Evolutionary conservation across 37 sponge, comb jelly and placozoan species (phyloP), one percentile per base, ranked within the genome.

Genomic region (Cladorhizidae sp.): DNA sequence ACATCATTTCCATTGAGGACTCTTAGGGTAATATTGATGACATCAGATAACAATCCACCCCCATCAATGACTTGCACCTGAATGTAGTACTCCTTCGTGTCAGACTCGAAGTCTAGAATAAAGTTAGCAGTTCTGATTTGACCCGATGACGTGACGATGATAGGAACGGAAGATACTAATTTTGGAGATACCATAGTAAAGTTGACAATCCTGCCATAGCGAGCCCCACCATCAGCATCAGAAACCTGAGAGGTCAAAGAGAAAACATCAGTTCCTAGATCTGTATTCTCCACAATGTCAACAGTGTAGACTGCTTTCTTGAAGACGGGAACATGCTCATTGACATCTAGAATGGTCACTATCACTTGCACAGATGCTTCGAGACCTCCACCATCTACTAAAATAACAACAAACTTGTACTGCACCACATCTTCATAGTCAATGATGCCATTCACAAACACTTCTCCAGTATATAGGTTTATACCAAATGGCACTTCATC

Each of bases 1-100:
- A 39, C 36, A 50, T 91, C 74, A 58, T 91, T 86, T 0, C 15
- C 80, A 79, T 91, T 86, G 0, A 83, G 2, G 17, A 91, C 92
- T 18, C 21, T 31, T 3, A 88, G 11, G 6, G 58, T 52, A 7
- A 91, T 62, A 67, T 54, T 72, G 25, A 87, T 73, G 20, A 79
- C 31, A 31, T 82, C 63, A 36, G 86, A 79, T 21, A 43, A 28
- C 23, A 64, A 38, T 5, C 75, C 84, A 38, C 81, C 92, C 43
- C 75, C 71, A 57, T 91, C 87, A 5, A 43, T 15, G 14, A 84
- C 92, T 15, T 75, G 55, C 32, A 91, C n/a, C 54, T 73, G 45
- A 32, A 73, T 58, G 37, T 61, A 64, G 38, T 37, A 82, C 38
- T 79, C 56, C 31, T 56, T 67, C 3, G 41, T 7, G 15, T 33